phyloP scores from a whole-genome alignment of 2,888 invertebrate genomes.

The Heliconius sara region DNA sequence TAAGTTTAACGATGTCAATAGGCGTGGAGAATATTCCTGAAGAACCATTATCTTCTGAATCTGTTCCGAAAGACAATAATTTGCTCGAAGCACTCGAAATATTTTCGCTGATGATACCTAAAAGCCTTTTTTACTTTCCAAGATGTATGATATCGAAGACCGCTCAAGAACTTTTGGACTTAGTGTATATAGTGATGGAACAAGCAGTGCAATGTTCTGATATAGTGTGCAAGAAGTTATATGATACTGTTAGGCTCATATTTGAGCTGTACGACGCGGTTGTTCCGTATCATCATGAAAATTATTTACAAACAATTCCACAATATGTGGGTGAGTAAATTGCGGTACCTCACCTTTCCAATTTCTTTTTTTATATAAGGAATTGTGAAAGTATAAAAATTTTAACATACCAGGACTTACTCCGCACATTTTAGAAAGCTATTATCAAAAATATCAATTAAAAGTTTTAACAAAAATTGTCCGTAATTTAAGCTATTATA shows the following conservation, averaged over 20 bases:
- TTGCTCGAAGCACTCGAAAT: conserved; percentile 71
- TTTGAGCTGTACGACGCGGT: conserved; percentile 90
- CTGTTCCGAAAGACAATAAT: conserved; percentile 49
- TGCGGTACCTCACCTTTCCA: too few species aligned
- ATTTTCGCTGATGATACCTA: conserved; percentile 72
- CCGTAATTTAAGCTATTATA: background rate
- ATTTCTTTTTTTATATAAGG: too few species aligned
- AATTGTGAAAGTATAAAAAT: too few species aligned
- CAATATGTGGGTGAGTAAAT: conserved; percentile 89
- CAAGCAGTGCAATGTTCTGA: conserved; percentile 86
- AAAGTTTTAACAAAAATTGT: background rate
- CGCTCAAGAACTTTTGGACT: conserved; percentile 85
- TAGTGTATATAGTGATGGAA: conserved; percentile 86
- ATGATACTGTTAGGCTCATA: conserved; percentile 88
- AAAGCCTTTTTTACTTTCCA: conserved; percentile 78
- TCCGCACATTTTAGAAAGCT: too few species aligned
- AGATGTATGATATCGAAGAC: conserved; percentile 85
- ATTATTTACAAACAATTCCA: conserved; percentile 91
- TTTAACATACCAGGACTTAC: too few species aligned
- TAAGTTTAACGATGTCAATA: conserved; percentile 88
- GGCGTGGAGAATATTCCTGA: conserved; percentile 76
- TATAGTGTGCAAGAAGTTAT: conserved; percentile 86
- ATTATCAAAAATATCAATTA: background rate
- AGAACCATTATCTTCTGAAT: conserved; percentile 38
- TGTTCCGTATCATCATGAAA: conserved; percentile 91